Evolutionary conservation across 1,140 invertebrate genomes (phyloP).

Genomic region (Panonychus citri): DNA sequence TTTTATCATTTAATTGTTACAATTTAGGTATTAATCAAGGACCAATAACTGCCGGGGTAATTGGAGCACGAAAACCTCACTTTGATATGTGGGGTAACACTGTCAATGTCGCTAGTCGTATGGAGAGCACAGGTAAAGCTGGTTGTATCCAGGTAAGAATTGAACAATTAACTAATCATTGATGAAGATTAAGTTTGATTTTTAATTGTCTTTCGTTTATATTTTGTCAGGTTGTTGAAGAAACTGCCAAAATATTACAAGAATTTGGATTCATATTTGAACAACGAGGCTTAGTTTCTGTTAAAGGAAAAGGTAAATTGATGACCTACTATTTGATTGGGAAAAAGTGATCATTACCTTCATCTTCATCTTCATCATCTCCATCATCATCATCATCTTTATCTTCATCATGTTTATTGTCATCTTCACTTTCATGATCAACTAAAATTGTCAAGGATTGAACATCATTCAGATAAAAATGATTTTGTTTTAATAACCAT

Average conservation of each 20-base stretch:
- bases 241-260: slow-evolving; percentile 60
- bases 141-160: slow-evolving; percentile 61
- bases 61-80: slow-evolving; percentile 76
- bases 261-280: slow-evolving; percentile 71
- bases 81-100: slow-evolving; percentile 85
- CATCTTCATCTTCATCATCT: no score
- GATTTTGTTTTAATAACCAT: no score
- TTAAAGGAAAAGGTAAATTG: slow-evolving; percentile 83
- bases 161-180: neutral
- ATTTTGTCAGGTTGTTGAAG: slow-evolving; percentile 56
- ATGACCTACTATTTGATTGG: slow-evolving; percentile 69
- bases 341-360: neutral
- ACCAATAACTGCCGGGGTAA: slow-evolving; percentile 78
- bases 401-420: no score
- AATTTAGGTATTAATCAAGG: slow-evolving; percentile 65
- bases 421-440: no score
- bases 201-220: neutral
- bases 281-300: slow-evolving; percentile 64
- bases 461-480: no score
- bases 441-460: no score
- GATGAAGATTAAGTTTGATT: neutral
- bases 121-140: slow-evolving; percentile 89
- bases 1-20: neutral
- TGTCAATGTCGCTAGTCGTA: slow-evolving; percentile 79
- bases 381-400: no score